A percentile compares a stretch with the other conserved stretches of the same genome.
Evolutionary conservation across 2,113 vertebrate genomes (phyloP).

Genomic region (Plectropomus leopardus): DNA sequence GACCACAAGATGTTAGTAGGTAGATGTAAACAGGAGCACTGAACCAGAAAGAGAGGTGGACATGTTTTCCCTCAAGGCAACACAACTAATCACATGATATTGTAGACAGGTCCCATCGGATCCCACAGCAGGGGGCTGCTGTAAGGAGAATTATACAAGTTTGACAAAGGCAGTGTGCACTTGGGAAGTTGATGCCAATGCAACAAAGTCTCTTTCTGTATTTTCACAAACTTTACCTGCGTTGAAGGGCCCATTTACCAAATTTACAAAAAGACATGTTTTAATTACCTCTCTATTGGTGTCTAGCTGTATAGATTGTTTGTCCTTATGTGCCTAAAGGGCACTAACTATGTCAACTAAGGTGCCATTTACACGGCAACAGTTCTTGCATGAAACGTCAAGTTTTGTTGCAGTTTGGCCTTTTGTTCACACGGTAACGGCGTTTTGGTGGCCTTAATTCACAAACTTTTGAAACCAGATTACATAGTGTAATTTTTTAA

Average conservation of each 20-base stretch:
- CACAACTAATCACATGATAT: conserved; percentile 45
- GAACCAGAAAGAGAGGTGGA: conserved; percentile 41
- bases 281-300: neutral
- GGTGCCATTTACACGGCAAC: too few relatives aligned
- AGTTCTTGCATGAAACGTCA: too few relatives aligned
- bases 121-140: conserved; percentile 23
- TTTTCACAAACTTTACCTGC: neutral
- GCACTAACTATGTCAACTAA: too few relatives aligned
- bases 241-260: neutral
- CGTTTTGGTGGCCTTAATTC: too few relatives aligned
- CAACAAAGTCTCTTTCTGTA: neutral
- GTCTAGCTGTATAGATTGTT: neutral
- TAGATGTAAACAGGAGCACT: conserved; percentile 54
- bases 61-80: conserved; percentile 39
- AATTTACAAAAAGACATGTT: too few relatives aligned
- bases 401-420: too few relatives aligned
- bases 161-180: neutral
- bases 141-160: neutral
- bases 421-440: too few relatives aligned
- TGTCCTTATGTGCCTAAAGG: neutral
- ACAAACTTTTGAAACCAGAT: too few relatives aligned
- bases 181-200: neutral
- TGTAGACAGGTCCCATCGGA: conserved; percentile 11
- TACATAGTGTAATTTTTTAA: too few relatives aligned
- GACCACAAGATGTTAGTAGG: conserved; percentile 47